phyloP scores from a whole-genome alignment of 2,113 vertebrate species.

The Oryzias melastigma region DNA sequence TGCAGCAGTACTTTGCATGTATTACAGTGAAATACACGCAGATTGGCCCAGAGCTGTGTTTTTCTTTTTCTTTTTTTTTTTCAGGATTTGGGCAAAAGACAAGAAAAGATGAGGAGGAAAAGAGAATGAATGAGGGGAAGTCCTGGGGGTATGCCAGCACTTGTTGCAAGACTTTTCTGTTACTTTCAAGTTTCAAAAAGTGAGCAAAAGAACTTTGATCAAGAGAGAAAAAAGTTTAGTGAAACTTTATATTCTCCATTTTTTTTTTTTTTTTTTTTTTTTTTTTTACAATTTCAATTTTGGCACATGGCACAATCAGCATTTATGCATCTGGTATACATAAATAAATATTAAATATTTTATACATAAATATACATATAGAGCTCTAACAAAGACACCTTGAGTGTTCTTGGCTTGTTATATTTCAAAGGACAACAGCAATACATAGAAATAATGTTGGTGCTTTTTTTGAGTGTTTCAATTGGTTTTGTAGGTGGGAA shows the following conservation, averaged over 20 bases:
- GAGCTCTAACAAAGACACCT: slow-evolving; percentile 80
- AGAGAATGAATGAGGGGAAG: slow-evolving; percentile 32
- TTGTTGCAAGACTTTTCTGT: slow-evolving; percentile 51
- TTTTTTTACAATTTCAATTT: slow-evolving; percentile 83
- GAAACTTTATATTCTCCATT: slow-evolving; percentile 77
- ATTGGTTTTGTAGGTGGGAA: slow-evolving; percentile 41
- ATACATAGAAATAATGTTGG: slow-evolving; percentile 48
- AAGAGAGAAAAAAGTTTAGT: slow-evolving; percentile 67
- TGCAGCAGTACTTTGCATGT: slow-evolving; percentile 67
- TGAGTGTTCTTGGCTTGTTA: slow-evolving; percentile 52
- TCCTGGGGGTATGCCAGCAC: slow-evolving; percentile 53
- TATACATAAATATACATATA: slow-evolving; percentile 85
- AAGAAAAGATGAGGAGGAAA: slow-evolving; percentile 13
- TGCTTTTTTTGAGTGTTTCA: slow-evolving; percentile 56
- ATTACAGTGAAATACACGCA: slow-evolving; percentile 67
- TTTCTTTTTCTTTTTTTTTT: slow-evolving; percentile 58
- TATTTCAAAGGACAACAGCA: slow-evolving; percentile 56
- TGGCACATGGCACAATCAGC: slow-evolving; percentile 87
- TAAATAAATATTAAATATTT: slow-evolving; percentile 87
- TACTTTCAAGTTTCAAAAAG: slow-evolving; percentile 51
- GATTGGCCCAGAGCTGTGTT: slow-evolving; percentile 65
- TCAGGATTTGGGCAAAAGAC: slow-evolving; percentile 59
- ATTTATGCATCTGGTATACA: slow-evolving; percentile 84
- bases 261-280: slow-evolving; percentile 78
- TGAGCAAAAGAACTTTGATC: slow-evolving; percentile 59